Percentiles rank a stretch among this genome's conserved stretches.
Conservation (phyloP, 2,888 invertebrate genomes). For the Onchidella celtica region DNA sequence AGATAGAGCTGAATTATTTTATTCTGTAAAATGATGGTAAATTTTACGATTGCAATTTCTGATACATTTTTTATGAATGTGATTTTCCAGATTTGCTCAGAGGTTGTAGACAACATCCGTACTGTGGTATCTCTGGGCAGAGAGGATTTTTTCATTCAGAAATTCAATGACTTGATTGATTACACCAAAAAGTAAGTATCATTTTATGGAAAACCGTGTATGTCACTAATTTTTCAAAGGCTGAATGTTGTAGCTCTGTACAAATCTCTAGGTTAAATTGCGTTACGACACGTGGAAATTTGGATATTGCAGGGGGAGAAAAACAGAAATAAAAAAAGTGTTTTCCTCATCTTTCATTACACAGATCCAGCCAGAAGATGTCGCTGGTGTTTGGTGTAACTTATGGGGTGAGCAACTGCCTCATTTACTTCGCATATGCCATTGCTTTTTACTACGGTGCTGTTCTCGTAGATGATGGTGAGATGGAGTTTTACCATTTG, state of each 20-base stretch:
- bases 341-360: constrained; percentile 16
- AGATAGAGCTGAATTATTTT: too few species aligned
- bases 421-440: constrained; percentile 83
- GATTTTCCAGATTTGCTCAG: constrained; percentile 79
- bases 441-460: constrained; percentile 82
- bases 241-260: too few species aligned
- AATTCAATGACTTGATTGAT: constrained; percentile 75
- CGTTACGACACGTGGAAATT: background rate
- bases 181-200: constrained; percentile 72
- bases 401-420: constrained; percentile 80
- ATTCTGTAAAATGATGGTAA: too few species aligned
- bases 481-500: constrained; percentile 74
- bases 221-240: too few species aligned
- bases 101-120: constrained; percentile 80
- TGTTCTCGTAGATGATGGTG: constrained; percentile 80
- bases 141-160: constrained; percentile 77
- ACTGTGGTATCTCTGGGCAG: constrained; percentile 80
- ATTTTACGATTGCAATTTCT: too few species aligned
- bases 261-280: too few species aligned
- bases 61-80: too few species aligned
- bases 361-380: constrained; percentile 55
- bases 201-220: background rate
- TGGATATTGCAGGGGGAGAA: background rate
- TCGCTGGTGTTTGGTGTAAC: constrained; percentile 72
- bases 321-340: background rate